Percentiles rank a stretch among this genome's conserved stretches.
phyloP scores from a whole-genome alignment of 2,113 vertebrate genomes.

The Caloenas nicobarica region DNA sequence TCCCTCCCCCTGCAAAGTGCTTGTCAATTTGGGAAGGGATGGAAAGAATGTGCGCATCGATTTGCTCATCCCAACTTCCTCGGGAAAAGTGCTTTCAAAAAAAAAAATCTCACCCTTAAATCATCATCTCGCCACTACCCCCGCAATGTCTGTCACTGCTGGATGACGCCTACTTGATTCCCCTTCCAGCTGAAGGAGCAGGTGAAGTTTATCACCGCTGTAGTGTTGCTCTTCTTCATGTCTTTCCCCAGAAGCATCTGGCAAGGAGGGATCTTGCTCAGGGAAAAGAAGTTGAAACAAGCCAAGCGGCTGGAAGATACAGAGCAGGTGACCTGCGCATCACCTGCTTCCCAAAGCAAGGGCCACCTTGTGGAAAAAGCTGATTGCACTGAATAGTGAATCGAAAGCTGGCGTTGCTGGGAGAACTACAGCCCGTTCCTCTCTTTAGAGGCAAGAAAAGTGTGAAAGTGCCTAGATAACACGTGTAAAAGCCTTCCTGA shows the following conservation, averaged over 20 bases:
- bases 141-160: neutral
- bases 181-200: conserved; percentile 12
- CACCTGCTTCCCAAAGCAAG: neutral
- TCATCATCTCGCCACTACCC: neutral
- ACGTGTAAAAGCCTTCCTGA: neutral
- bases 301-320: neutral
- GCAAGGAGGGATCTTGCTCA: neutral
- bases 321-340: neutral
- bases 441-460: neutral
- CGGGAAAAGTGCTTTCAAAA: conserved; percentile 49
- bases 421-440: neutral
- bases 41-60: neutral
- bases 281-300: neutral
- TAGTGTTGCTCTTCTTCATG: neutral
- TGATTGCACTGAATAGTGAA: neutral
- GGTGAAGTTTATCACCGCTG: neutral
- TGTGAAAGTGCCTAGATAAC: neutral
- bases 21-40: neutral
- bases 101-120: neutral
- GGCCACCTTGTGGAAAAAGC: neutral
- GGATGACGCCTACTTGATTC: neutral
- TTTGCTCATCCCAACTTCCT: conserved; percentile 35
- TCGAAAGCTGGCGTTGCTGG: neutral
- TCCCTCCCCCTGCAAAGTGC: conserved; percentile 24
- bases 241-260: neutral